Evolutionary conservation across 2,888 invertebrate species (phyloP), one percentile per base, ranked within the genome.

Genomic region (Malthinus flaveolus): DNA sequence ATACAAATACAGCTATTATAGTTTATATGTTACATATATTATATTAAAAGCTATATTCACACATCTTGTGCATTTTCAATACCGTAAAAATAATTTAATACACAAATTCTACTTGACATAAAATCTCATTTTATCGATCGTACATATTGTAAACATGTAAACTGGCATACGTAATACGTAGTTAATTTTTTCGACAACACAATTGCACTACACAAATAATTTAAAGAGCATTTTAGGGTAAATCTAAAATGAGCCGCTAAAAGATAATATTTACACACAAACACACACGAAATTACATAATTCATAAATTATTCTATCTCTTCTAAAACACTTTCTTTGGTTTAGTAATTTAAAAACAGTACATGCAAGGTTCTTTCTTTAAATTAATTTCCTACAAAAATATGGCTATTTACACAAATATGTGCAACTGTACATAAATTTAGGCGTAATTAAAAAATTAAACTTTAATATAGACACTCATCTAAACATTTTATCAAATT

Each of bases 41-140:
- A 75, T 75, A 75, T 73, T 73, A 71, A 75, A 76, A 75, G 76
- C 75, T 67, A 68, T 71, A 63, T 54, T 66, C 64, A 71, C 65
- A 71, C 66, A 71, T 75, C 74, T 23, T 75, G 73, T 74, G 73
- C 69, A 70, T 68, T 63, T 63, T 63, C 66, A 69, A 67, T 68
- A 68, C 64, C 66, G 64, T 59, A 66, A 67, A 66, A 57, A 53
- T 53, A 57, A 55, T 39, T 50, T 47, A 54, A 50, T 52, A 55
- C 51, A 50, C 35, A 49, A 46, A 46, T 47, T 36, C 48, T 49
- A 32, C 50, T 52, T 42, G 51, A 61, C 55, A 61, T 54, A 46
- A 54, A 58, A 50, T 36, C 50, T 59, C 46, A 59, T 34, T 33
- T 33, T 39, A 33, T 59, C n/a, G 11, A 39, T 42, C 39, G 23